phyloP scores from a whole-genome alignment of 2,113 vertebrate species.

The Proteles cristata region DNA sequence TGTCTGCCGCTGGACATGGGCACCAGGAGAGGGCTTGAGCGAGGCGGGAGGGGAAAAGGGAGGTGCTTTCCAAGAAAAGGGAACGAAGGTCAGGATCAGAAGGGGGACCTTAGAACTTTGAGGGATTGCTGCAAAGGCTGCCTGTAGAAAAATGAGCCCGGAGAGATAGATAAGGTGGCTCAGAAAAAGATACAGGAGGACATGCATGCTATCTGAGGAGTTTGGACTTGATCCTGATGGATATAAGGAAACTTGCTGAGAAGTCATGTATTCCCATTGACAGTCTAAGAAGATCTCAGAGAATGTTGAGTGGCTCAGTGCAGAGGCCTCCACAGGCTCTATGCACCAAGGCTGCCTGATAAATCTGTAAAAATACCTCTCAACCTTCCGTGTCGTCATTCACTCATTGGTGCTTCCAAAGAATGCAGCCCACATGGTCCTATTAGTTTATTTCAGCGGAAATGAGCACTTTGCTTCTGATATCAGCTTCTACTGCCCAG shows the following conservation, averaged over 20 bases:
- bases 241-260: too few species aligned
- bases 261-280: background rate
- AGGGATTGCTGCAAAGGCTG: background rate
- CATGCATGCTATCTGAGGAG: background rate
- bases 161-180: background rate
- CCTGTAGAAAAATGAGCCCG: background rate
- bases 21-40: background rate
- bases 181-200: background rate
- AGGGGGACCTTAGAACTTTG: background rate
- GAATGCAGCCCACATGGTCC: background rate
- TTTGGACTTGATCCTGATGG: background rate
- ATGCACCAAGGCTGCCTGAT: background rate
- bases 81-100: background rate
- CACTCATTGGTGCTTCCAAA: background rate
- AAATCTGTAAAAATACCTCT: background rate
- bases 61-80: background rate
- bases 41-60: background rate
- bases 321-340: background rate
- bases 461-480: background rate
- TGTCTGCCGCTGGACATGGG: background rate
- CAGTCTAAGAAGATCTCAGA: background rate
- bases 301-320: background rate
- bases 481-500: background rate
- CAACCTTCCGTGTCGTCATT: background rate
- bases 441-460: background rate